Evolutionary conservation across 2,888 invertebrate genomes (phyloP), one percentile per base, ranked within the genome.

Genomic region (Poecilobothrus nobilitatus): DNA sequence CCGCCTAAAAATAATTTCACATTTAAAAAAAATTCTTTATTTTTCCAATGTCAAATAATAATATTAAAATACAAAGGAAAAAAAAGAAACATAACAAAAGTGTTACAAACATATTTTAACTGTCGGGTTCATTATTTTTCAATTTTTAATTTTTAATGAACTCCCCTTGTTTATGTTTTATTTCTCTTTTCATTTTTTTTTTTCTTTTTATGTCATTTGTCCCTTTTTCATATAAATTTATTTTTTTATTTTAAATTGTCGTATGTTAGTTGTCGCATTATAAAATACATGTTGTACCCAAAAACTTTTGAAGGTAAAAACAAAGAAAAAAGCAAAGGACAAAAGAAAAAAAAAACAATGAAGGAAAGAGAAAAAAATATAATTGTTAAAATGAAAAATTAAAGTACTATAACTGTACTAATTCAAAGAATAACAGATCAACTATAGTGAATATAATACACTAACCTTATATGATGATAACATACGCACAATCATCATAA

Each of bases 81-180:
- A 37, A 37, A 37, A 37, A 15, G 7, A 53, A 18, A 53, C 53
- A 53, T 15, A 53, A 53, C 6, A 53, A 53, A 53, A 53, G 53
- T 53, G 53, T 53, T 53, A 53, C 53, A 53, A 53, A 53, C 53
- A 53, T 53, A 53, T 53, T 53, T 53, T 53, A 18, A 53, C 6
- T 53, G 53, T 18, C 53, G 53, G 53, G 53, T 53, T 53, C 53
- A 53, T 53, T 53, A 53, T 53, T 53, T 53, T 53, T 53, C 53
- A 53, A 53, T 53, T 53, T 18, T 53, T 53, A 53, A 53, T 53
- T 53, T 53, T 53, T 53, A 53, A 53, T 53, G 53, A 53, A 53
- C 18, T 53, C 53, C n/a, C 53, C 53, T 18, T 12, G 15, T n/a
- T 18, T n/a, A 53, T 6, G 7, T 18, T n/a, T 53, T 53, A 3